phyloP scores from a whole-genome alignment of 2,888 invertebrate genomes.

The Phorcus lineatus region DNA sequence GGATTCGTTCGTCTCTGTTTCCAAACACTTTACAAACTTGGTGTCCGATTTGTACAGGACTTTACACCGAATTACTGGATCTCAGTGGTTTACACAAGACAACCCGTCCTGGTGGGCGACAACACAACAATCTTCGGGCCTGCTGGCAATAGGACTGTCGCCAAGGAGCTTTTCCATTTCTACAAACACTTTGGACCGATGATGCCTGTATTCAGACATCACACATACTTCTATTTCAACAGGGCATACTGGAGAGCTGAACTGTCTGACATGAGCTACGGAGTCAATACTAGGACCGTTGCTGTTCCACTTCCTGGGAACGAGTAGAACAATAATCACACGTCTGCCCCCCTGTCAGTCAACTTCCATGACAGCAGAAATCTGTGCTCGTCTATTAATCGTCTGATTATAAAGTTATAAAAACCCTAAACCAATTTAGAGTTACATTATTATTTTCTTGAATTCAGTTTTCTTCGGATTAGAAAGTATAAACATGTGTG shows the following conservation, averaged over 20 bases:
- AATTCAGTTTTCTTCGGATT: no score
- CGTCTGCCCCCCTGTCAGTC: no score
- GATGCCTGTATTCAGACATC: not conserved
- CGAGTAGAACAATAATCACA: not conserved
- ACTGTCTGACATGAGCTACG: not conserved
- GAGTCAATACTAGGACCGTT: no score
- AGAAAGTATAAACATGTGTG: no score
- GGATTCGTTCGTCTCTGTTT: conserved; percentile 62
- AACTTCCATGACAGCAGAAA: no score
- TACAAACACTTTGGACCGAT: conserved; percentile 26
- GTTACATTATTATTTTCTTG: no score
- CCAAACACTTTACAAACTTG: conserved; percentile 48
- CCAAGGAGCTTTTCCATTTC: conserved; percentile 48
- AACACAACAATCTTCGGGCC: conserved; percentile 44
- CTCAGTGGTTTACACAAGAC: conserved; percentile 51
- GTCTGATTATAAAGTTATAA: no score
- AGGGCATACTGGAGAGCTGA: not conserved
- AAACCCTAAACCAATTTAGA: no score
- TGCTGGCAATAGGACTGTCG: conserved; percentile 42
- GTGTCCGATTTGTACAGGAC: conserved; percentile 55
- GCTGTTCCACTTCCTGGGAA: no score
- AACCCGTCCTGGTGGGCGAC: conserved; percentile 56
- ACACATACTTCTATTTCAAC: not conserved
- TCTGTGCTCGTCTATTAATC: no score
- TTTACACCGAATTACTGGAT: conserved; percentile 59